These are phyloP conservation scores for Eonycteris spelaea DNA, from an alignment of 2,113 vertebrate species.

Conservation along the genomic window DNA sequence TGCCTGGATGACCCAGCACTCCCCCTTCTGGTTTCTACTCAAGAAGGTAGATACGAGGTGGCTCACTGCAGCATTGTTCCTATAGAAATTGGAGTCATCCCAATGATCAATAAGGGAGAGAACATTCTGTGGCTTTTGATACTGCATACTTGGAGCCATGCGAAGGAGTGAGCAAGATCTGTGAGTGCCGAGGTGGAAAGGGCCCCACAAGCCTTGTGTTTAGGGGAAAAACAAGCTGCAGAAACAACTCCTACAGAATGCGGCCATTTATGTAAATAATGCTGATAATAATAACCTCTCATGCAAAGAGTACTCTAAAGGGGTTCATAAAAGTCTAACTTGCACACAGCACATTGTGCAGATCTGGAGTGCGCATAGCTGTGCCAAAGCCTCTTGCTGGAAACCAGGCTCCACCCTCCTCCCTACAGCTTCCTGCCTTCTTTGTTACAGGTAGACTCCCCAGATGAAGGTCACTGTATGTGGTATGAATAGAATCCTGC, in stretches of 20 bases:
- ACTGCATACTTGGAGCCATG: neutral
- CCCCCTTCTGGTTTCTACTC: neutral
- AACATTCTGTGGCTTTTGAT: neutral
- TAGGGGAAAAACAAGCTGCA: neutral
- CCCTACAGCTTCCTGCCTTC: neutral
- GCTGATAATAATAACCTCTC: fast-evolving
- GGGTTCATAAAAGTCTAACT: fast-evolving
- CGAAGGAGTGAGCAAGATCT: neutral
- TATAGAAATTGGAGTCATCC: neutral
- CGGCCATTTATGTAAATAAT: neutral
- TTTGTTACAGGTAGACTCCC: neutral
- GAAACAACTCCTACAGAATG: neutral
- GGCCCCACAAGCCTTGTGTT: neutral
- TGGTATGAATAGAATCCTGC: neutral
- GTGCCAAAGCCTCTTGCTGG: neutral
- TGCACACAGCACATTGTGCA: too few relatives aligned
- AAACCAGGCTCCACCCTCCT: neutral
- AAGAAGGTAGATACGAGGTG: neutral
- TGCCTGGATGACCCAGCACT: neutral
- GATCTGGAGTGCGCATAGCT: neutral
- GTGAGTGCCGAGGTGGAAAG: neutral
- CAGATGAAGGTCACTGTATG: neutral
- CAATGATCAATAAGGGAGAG: neutral
- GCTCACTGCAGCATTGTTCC: neutral
- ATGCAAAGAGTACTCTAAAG: fast-evolving